Evolutionary conservation across 1,140 invertebrate genomes (phyloP).

Genomic region (Panagrolaimus sp.): DNA sequence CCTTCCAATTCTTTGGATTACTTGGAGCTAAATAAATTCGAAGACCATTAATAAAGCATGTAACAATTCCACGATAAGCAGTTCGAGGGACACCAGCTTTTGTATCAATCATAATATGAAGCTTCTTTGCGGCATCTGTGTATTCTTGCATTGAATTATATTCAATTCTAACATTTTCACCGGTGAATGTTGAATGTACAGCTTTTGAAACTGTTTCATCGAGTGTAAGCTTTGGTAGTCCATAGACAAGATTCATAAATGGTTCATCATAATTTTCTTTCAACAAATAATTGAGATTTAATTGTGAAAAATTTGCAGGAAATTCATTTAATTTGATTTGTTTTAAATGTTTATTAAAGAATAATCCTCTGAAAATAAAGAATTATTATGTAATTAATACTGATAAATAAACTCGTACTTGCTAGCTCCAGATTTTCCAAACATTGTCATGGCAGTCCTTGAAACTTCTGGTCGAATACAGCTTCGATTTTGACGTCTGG

Average conservation of each 20-base stretch:
- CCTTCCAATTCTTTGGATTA: constrained; percentile 68
- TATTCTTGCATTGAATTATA: constrained; percentile 38
- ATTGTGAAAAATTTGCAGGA: constrained; percentile 79
- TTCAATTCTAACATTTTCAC: constrained; percentile 32
- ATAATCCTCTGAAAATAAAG: constrained; percentile 75
- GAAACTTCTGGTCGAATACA: constrained; percentile 91
- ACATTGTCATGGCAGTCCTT: constrained; percentile 61
- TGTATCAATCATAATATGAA: constrained; percentile 43
- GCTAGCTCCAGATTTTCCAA: constrained; percentile 56
- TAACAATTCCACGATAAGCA: constrained; percentile 84
- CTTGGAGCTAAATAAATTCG: constrained; percentile 79
- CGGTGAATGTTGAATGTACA: not conserved
- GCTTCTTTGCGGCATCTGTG: constrained; percentile 29
- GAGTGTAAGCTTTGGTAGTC: constrained; percentile 20
- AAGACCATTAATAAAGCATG: constrained; percentile 75
- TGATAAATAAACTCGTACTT: constrained; percentile 37
- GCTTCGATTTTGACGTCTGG: constrained; percentile 77
- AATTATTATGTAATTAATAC: not conserved
- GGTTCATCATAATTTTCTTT: constrained; percentile 85
- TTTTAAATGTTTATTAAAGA: constrained; percentile 93
- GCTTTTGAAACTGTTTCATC: constrained; percentile 28
- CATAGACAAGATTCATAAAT: constrained; percentile 74
- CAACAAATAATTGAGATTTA: constrained; percentile 81
- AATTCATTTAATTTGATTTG: constrained; percentile 85
- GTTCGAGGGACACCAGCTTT: constrained; percentile 87